phyloP scores from a whole-genome alignment of 2,113 vertebrate species.

The Rattus norvegicus region DNA sequence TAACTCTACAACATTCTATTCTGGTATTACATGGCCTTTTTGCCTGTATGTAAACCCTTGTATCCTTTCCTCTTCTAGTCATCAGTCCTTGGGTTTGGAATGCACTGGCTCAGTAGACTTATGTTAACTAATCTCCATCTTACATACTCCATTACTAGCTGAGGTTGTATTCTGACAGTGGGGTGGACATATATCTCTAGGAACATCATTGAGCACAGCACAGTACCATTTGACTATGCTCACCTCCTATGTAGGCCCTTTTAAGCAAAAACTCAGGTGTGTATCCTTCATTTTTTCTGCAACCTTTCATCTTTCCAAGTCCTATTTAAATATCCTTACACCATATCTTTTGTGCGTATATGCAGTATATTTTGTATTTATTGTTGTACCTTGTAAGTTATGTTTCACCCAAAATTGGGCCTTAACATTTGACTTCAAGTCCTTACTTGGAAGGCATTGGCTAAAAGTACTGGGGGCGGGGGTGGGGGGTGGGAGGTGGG shows the following conservation, averaged over 20 bases:
- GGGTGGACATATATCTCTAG: background rate
- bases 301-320: background rate
- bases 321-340: background rate
- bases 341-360: background rate
- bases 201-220: background rate
- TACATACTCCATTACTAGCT: background rate
- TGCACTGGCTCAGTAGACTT: background rate
- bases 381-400: background rate
- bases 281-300: background rate
- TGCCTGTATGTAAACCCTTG: background rate
- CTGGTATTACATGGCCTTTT: background rate
- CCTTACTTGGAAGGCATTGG: background rate
- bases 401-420: background rate
- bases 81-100: background rate
- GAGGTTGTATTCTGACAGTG: background rate
- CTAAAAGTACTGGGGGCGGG: background rate
- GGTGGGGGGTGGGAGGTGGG: too few relatives aligned
- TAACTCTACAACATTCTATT: background rate
- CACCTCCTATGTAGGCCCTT: background rate
- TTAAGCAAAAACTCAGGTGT: background rate
- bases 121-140: background rate
- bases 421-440: background rate
- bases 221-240: background rate
- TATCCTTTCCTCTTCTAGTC: background rate
- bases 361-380: background rate